phyloP scores from a whole-genome alignment of 2,888 invertebrate genomes.

The Lasioglossum zephyrum region DNA sequence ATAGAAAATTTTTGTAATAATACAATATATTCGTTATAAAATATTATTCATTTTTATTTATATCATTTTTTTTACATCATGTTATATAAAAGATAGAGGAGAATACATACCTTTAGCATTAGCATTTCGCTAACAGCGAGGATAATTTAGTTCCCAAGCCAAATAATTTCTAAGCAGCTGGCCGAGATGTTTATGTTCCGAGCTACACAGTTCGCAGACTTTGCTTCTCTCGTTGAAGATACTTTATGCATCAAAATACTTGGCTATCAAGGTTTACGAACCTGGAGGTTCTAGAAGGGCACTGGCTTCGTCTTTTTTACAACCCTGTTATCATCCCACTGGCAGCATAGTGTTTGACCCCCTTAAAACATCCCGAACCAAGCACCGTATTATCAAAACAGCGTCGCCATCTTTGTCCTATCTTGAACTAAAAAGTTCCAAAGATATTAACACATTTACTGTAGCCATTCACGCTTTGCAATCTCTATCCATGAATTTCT shows the following conservation, averaged over 20 bases:
- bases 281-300: not conserved
- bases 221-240: not conserved
- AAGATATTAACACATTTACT: slow-evolving; percentile 12
- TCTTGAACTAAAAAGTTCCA: not conserved
- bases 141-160: not conserved
- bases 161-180: slow-evolving; percentile 18
- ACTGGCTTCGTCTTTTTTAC: not conserved
- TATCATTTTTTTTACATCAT: not conserved
- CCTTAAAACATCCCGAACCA: not conserved
- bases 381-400: not conserved
- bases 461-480: not conserved
- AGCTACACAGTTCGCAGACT: not conserved
- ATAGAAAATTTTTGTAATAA: too few relatives aligned
- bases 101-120: not conserved
- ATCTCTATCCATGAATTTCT: not conserved
- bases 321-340: slow-evolving; percentile 12
- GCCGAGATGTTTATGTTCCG: not conserved
- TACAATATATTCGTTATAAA: too few relatives aligned
- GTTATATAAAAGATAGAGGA: not conserved
- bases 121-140: not conserved
- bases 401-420: slow-evolving; percentile 8
- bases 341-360: slow-evolving; percentile 8
- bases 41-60: not conserved
- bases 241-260: slow-evolving; percentile 12
- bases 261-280: slow-evolving; percentile 18